Percentiles rank a stretch among this genome's conserved stretches.
Conservation (phyloP, 2,797 vertebrate genomes). For the Pantherophis vulpinus region DNA sequence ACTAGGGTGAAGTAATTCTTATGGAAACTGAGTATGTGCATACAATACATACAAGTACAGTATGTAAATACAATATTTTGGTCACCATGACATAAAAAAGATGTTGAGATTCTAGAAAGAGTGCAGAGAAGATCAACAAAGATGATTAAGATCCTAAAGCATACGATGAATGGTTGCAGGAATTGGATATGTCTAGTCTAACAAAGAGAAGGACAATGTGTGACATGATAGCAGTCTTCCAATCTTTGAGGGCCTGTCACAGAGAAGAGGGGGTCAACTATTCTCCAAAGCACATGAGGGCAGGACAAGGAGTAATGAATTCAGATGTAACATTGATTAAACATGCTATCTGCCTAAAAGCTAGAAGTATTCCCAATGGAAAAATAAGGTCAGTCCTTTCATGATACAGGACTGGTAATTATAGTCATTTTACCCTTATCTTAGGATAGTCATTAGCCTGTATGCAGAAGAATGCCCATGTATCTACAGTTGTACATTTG, state of each 20-base stretch:
- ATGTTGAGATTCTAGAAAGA: not conserved
- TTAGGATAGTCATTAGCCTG: not conserved
- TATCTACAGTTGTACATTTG: not conserved
- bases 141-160: not conserved
- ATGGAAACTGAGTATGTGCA: not conserved
- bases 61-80: not conserved
- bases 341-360: not conserved
- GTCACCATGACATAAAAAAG: not conserved
- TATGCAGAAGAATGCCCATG: not conserved
- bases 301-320: not conserved
- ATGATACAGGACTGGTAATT: not conserved
- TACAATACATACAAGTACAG: not conserved
- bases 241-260: not conserved
- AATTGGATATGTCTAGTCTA: not conserved
- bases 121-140: not conserved
- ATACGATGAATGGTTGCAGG: not conserved
- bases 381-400: not conserved
- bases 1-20: not conserved
- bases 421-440: not conserved
- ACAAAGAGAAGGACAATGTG: not conserved
- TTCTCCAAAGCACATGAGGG: not conserved
- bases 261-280: not conserved
- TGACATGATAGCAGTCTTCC: not conserved
- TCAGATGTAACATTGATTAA: not conserved
- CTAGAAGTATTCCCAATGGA: not conserved